Conservation (phyloP, 2,888 invertebrate species). For the Polydrusus cervinus region DNA sequence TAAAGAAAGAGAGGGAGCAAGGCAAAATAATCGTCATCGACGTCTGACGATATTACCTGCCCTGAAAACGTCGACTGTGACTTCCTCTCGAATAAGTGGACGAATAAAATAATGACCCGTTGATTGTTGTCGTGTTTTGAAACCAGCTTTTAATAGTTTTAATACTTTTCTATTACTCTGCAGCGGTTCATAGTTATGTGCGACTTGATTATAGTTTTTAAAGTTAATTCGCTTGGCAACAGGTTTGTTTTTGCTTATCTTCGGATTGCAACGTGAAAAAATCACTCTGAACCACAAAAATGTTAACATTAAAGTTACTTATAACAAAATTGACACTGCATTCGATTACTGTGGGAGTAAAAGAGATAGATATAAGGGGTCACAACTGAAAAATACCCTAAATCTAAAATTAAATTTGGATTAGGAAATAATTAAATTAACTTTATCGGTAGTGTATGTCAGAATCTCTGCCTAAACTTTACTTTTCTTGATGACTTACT, state of each 20-base stretch:
- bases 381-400: no score
- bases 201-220: slow-evolving; percentile 32
- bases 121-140: slow-evolving; percentile 50
- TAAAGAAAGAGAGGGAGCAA: slow-evolving; percentile 52
- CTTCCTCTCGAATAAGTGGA: slow-evolving; percentile 54
- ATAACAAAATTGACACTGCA: neutral
- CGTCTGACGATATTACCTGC: slow-evolving; percentile 55
- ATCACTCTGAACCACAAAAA: neutral
- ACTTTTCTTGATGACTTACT: no score
- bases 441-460: no score
- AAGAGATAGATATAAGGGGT: no score
- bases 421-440: no score
- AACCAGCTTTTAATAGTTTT: slow-evolving; percentile 52
- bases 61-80: slow-evolving; percentile 55
- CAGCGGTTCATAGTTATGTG: slow-evolving; percentile 33
- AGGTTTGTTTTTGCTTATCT: slow-evolving; percentile 29
- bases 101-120: slow-evolving; percentile 51
- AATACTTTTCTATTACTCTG: slow-evolving; percentile 46
- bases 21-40: slow-evolving; percentile 54
- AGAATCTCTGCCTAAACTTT: no score
- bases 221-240: slow-evolving; percentile 29
- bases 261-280: slow-evolving; percentile 9
- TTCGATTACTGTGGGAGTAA: no score
- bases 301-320: neutral
- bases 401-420: no score